Evolutionary conservation across 1,140 invertebrate species (phyloP).

Genomic region (Bombyx mandarina): DNA sequence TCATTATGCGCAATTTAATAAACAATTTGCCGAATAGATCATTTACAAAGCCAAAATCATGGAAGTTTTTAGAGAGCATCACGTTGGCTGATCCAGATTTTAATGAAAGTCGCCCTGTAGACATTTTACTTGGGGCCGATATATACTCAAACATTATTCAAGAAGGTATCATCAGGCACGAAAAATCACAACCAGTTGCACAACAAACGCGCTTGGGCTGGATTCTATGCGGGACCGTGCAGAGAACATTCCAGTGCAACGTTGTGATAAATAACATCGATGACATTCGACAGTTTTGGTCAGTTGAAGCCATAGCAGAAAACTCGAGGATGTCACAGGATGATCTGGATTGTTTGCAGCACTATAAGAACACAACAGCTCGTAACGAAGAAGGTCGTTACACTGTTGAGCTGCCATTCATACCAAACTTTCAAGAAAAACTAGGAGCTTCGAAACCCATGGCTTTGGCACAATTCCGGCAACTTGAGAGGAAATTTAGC

Average conservation of each 20-base stretch:
- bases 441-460: constrained; percentile 13
- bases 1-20: constrained; percentile 19
- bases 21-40: constrained; percentile 19
- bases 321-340: constrained; percentile 11
- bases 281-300: neutral
- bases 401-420: constrained; percentile 14
- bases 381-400: constrained; percentile 12
- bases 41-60: constrained; percentile 13
- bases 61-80: constrained; percentile 12
- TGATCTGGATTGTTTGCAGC: constrained; percentile 13
- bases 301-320: constrained; percentile 17
- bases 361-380: constrained; percentile 14
- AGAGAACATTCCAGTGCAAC: constrained; percentile 14
- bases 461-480: constrained; percentile 20
- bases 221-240: constrained; percentile 19
- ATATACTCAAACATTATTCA: constrained; percentile 18
- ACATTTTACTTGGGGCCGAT: constrained; percentile 22
- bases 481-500: constrained; percentile 15
- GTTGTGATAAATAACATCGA: constrained; percentile 18
- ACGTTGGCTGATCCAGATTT: constrained; percentile 23
- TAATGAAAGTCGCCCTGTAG: constrained; percentile 15
- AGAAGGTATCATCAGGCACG: constrained; percentile 15
- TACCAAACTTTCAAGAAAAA: constrained; percentile 6
- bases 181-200: constrained; percentile 11
- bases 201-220: constrained; percentile 24